Evolutionary conservation across 2,113 vertebrate species (phyloP).

Genomic region (Tiliqua scincoides): DNA sequence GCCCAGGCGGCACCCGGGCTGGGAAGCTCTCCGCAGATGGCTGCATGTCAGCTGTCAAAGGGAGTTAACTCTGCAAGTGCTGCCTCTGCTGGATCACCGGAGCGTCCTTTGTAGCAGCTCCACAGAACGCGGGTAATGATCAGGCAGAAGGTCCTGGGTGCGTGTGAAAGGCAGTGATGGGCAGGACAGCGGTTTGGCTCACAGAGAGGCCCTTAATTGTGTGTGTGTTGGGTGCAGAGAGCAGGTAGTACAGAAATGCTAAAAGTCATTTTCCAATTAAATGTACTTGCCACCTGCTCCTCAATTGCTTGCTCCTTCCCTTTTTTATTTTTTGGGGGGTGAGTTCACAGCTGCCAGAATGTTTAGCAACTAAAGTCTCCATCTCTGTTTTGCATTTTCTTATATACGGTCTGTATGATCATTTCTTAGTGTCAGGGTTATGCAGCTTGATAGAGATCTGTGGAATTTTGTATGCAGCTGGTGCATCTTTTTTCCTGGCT

Average conservation of each 20-base stretch:
- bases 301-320: neutral
- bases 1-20: conserved; percentile 68
- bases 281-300: neutral
- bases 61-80: conserved; percentile 79
- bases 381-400: conserved; percentile 25
- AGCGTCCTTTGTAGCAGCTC: conserved; percentile 59
- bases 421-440: conserved; percentile 45
- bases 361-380: conserved; percentile 34
- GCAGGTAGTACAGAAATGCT: conserved; percentile 28
- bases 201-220: conserved; percentile 49
- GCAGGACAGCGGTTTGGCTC: conserved; percentile 16
- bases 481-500: conserved; percentile 12
- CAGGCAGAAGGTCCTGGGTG: conserved; percentile 39
- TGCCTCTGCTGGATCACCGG: conserved; percentile 62
- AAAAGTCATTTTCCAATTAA: conserved; percentile 58
- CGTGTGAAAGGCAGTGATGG: conserved; percentile 10
- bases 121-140: conserved; percentile 62
- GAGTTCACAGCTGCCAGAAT: conserved; percentile 30
- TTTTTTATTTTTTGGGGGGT: neutral
- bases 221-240: neutral
- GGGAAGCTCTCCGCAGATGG: conserved; percentile 67
- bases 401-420: conserved; percentile 26
- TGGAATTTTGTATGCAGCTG: conserved; percentile 43
- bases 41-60: conserved; percentile 77
- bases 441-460: conserved; percentile 44